Evolutionary conservation across 2,113 vertebrate genomes (phyloP).

Genomic region (Melanerpes formicivorus): DNA sequence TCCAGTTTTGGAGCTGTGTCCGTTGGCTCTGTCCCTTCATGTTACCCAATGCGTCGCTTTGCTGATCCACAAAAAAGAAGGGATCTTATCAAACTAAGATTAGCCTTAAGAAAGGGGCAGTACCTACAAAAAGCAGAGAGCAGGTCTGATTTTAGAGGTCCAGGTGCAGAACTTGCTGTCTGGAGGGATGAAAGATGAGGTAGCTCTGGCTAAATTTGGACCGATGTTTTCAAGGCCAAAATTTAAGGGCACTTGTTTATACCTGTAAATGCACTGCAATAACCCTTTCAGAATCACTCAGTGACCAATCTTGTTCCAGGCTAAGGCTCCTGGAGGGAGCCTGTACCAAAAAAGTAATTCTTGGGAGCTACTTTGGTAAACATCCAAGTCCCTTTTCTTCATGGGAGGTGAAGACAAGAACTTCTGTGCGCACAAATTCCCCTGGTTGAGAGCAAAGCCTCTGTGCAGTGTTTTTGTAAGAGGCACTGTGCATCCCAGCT

Average conservation of each 20-base stretch:
- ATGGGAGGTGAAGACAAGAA: neutral
- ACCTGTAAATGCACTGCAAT: neutral
- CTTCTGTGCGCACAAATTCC: neutral
- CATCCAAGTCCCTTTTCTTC: neutral
- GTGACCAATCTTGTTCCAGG: neutral
- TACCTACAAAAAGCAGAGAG: neutral
- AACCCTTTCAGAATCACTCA: neutral
- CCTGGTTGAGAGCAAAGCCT: neutral
- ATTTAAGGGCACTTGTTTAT: neutral
- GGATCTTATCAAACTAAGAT: neutral
- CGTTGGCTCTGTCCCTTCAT: neutral
- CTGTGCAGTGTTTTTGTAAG: neutral
- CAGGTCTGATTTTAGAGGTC: neutral
- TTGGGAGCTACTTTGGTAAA: neutral
- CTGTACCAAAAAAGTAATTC: neutral
- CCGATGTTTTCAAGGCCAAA: neutral
- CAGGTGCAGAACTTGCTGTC: neutral
- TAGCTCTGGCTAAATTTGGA: neutral
- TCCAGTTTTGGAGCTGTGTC: rapidly evolving
- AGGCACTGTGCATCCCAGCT: neutral
- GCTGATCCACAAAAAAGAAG: neutral
- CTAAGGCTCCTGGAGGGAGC: neutral
- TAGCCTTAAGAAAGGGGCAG: neutral
- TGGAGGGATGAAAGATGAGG: neutral
- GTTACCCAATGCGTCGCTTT: neutral